Conservation (phyloP, 2,797 vertebrate genomes). For the Oryzias dopingdopingensis region DNA sequence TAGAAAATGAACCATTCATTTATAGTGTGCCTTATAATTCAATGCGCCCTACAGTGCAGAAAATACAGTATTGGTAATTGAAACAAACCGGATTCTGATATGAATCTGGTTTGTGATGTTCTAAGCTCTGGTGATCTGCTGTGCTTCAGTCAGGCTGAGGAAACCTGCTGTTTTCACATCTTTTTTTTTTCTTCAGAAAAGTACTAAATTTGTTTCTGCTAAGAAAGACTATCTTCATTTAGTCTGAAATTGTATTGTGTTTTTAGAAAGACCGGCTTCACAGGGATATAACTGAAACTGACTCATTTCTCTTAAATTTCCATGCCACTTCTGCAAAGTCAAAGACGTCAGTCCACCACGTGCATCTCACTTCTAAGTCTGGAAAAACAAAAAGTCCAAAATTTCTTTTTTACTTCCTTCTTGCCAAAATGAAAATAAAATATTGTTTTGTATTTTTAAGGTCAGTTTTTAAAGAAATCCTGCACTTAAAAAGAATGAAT, state of each 20-base stretch:
- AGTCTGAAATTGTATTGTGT: not conserved
- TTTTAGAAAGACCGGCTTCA: not conserved
- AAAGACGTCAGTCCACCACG: not conserved
- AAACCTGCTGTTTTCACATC: slow-evolving; percentile 37
- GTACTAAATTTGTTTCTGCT: not conserved
- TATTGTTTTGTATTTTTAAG: not conserved
- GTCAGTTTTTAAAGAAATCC: not conserved
- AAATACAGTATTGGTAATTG: too few relatives aligned
- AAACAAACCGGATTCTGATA: not conserved
- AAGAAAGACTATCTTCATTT: not conserved
- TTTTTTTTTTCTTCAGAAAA: not conserved
- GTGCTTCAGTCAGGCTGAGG: slow-evolving; percentile 6
- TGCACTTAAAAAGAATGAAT: not conserved
- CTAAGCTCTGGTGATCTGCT: not conserved
- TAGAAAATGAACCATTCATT: too few relatives aligned
- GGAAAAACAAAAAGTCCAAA: slow-evolving; percentile 2
- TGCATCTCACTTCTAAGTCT: slow-evolving; percentile 26
- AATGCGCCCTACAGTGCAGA: too few relatives aligned
- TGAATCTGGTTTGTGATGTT: not conserved
- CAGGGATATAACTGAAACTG: slow-evolving; percentile 15
- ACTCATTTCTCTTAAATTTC: slow-evolving; percentile 16
- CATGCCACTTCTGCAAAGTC: slow-evolving; percentile 34
- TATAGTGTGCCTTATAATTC: too few relatives aligned
- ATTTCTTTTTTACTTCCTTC: not conserved
- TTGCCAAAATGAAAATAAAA: not conserved